Conservation (phyloP, 2,113 vertebrate species). For the Tichodroma muraria region DNA sequence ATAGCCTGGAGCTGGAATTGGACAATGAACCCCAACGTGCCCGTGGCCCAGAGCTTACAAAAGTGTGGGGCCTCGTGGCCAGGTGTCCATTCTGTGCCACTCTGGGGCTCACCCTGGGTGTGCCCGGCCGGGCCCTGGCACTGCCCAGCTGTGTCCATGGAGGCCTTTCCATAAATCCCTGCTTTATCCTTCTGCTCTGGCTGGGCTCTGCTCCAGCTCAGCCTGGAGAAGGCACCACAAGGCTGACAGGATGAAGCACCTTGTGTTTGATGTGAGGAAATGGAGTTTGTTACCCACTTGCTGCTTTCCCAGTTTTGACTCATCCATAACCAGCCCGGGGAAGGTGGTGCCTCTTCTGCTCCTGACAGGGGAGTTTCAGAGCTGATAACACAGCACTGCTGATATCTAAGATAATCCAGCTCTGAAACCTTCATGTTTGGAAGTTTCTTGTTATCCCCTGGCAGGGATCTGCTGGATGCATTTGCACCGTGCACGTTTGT, state of each 20-base stretch:
- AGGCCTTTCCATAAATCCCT: too few relatives aligned
- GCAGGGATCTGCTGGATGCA: accelerated
- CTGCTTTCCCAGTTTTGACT: background rate
- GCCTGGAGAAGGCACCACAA: too few relatives aligned
- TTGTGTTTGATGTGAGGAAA: background rate
- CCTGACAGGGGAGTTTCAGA: background rate
- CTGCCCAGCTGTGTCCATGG: too few relatives aligned
- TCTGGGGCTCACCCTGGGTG: too few relatives aligned
- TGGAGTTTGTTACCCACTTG: background rate
- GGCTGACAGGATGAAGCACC: background rate
- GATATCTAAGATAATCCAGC: background rate
- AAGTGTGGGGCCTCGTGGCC: too few relatives aligned
- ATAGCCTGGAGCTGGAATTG: too few relatives aligned
- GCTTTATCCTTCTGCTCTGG: too few relatives aligned
- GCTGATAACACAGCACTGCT: accelerated
- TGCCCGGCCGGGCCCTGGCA: too few relatives aligned
- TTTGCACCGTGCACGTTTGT: background rate
- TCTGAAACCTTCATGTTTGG: background rate
- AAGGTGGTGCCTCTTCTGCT: background rate
- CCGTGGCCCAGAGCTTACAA: too few relatives aligned
- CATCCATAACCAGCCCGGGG: background rate
- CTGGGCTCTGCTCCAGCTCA: too few relatives aligned
- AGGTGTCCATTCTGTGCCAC: too few relatives aligned
- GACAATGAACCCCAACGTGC: too few relatives aligned
- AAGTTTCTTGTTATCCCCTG: background rate